phyloP scores from a whole-genome alignment of 1,140 invertebrate species.

The Linepithema humile region DNA sequence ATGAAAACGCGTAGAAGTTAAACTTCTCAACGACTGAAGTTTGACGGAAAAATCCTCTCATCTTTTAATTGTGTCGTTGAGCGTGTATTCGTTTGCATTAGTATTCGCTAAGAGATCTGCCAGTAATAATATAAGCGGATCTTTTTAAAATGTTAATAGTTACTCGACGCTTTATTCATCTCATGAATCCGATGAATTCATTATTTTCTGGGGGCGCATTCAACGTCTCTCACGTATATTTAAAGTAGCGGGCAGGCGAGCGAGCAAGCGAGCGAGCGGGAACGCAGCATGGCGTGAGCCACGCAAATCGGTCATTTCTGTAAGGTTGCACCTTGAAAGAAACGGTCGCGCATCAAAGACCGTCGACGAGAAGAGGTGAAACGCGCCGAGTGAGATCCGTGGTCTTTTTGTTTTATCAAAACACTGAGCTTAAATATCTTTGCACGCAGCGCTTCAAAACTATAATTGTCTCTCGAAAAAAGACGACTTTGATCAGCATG shows the following conservation, averaged over 20 bases:
- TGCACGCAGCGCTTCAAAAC: neutral
- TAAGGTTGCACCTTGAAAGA: constrained; percentile 35
- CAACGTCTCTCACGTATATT: constrained; percentile 16
- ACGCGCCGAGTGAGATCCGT: neutral
- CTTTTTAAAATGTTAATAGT: constrained; percentile 18
- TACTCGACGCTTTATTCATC: constrained; percentile 3
- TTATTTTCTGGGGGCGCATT: constrained; percentile 29
- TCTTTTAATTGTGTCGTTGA: neutral
- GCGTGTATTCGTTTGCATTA: neutral
- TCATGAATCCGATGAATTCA: constrained; percentile 31
- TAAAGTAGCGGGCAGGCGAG: constrained; percentile 8
- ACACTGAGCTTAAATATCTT: neutral
- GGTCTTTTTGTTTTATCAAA: constrained; percentile 20
- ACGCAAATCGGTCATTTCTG: constrained; percentile 52
- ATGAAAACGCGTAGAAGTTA: neutral
- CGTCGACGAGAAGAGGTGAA: neutral
- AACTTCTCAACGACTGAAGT: neutral
- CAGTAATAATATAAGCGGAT: neutral
- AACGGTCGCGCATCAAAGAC: constrained; percentile 2
- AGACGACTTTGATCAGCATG: neutral
- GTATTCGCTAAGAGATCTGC: neutral
- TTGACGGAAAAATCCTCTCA: neutral
- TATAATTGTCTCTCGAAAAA: neutral
- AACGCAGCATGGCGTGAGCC: constrained; percentile 1
- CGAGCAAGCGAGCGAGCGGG: too few species aligned